Percentiles rank a stretch among this genome's conserved stretches.
Conservation (phyloP, 2,888 invertebrate species). For the Calameuta pallipes region DNA sequence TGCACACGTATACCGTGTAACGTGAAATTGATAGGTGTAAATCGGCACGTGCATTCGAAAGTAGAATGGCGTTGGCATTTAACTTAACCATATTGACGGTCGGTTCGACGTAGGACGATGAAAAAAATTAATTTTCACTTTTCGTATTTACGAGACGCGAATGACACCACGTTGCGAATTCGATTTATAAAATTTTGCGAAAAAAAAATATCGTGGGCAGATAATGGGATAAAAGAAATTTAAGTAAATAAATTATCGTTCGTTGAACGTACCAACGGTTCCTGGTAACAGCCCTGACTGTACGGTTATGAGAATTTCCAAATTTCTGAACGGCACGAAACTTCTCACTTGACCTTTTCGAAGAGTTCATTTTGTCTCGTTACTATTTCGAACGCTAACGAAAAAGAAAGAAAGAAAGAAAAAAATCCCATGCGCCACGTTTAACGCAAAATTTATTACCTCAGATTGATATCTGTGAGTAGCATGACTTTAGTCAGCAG, state of each 20-base stretch:
- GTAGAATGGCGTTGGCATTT: not conserved
- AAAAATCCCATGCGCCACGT: not conserved
- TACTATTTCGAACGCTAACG: not conserved
- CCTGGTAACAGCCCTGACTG: not conserved
- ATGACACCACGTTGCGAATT: not conserved
- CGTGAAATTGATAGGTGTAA: not conserved
- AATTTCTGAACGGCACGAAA: not conserved
- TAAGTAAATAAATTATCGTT: not conserved
- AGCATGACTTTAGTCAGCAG: not conserved
- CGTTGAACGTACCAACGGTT: not conserved
- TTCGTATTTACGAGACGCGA: not conserved
- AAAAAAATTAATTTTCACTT: not conserved
- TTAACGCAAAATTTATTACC: not conserved
- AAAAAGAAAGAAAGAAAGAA: not conserved
- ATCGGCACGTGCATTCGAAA: not conserved
- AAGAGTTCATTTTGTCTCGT: not conserved
- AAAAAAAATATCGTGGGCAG: not conserved
- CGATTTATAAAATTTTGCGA: not conserved
- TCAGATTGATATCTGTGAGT: not conserved
- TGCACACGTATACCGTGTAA: not conserved
- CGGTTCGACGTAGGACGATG: not conserved
- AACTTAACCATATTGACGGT: not conserved
- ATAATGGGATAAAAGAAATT: not conserved
- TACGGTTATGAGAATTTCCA: not conserved
- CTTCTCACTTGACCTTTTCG: not conserved